phyloP scores from a whole-genome alignment of 2,888 invertebrate species.

The Eledone cirrhosa region DNA sequence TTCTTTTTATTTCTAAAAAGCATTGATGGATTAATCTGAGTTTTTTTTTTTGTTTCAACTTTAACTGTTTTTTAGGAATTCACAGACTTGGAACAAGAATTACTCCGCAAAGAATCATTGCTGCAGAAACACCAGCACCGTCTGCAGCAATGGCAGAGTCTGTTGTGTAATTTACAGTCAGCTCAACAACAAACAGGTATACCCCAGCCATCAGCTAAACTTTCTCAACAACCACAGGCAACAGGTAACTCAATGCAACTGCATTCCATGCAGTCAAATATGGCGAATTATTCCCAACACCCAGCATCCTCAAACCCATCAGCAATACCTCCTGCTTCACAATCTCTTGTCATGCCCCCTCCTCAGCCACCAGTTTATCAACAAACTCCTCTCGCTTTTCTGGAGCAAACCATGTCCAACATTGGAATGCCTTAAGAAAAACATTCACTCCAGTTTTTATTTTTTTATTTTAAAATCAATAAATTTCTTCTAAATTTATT shows the following conservation, averaged over 20 bases:
- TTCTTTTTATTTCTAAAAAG: too few species aligned
- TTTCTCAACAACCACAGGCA: constrained; percentile 8
- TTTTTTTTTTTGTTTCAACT: too few species aligned
- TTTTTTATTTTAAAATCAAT: not conserved
- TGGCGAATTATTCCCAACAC: not conserved
- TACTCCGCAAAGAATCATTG: constrained; percentile 88
- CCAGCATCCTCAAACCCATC: constrained; percentile 26
- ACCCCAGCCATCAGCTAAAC: constrained; percentile 24
- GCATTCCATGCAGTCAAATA: constrained; percentile 32
- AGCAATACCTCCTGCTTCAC: constrained; percentile 39
- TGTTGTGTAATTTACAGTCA: constrained; percentile 69
- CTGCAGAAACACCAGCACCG: constrained; percentile 89
- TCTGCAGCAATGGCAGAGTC: constrained; percentile 87
- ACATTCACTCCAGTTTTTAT: not conserved
- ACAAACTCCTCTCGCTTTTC: constrained; percentile 85
- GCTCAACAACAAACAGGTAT: constrained; percentile 36
- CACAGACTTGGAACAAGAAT: constrained; percentile 82
- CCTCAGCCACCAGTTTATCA: constrained; percentile 45
- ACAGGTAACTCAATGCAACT: constrained; percentile 23
- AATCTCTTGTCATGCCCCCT: constrained; percentile 38
- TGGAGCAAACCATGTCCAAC: constrained; percentile 90
- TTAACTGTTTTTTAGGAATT: constrained; percentile 73
- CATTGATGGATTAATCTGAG: too few species aligned
- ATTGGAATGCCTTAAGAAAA: constrained; percentile 83
- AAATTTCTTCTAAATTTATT: too few species aligned